Evolutionary conservation across 1,140 invertebrate genomes (phyloP).

Genomic region (Homarus americanus): DNA sequence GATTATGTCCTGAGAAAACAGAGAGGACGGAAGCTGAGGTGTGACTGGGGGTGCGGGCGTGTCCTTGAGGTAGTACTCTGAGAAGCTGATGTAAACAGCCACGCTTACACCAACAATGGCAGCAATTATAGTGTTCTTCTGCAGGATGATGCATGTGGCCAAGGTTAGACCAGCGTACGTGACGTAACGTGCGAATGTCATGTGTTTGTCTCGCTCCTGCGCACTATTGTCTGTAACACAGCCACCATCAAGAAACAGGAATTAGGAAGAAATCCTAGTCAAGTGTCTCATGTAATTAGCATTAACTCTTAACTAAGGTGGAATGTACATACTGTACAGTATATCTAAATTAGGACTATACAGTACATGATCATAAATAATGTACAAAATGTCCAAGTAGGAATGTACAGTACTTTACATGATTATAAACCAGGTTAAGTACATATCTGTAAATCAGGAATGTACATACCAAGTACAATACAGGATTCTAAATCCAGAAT

Average conservation of each 20-base stretch:
- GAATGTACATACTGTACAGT: no score
- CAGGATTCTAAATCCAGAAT: no score
- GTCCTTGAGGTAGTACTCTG: slow-evolving; percentile 82
- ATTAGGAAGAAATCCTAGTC: not conserved
- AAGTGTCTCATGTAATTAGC: not conserved
- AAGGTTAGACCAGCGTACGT: slow-evolving; percentile 89
- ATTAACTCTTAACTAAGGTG: not conserved
- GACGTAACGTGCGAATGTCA: slow-evolving; percentile 85
- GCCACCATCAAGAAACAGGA: slow-evolving; percentile 26
- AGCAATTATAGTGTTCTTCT: slow-evolving; percentile 85
- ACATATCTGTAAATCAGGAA: no score
- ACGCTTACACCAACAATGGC: slow-evolving; percentile 86
- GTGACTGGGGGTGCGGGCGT: slow-evolving; percentile 45
- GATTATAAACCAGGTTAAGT: no score
- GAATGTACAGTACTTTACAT: no score
- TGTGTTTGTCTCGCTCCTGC: slow-evolving; percentile 78
- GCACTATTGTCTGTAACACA: slow-evolving; percentile 79
- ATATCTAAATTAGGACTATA: no score
- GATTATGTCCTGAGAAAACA: slow-evolving; percentile 24
- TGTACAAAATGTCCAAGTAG: no score
- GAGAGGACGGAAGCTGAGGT: slow-evolving; percentile 50
- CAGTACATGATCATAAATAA: no score
- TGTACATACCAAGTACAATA: no score
- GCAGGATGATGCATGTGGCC: slow-evolving; percentile 89
- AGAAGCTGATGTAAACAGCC: slow-evolving; percentile 86